Conservation (phyloP, 1,140 invertebrate genomes). For the Dinoponera quadriceps region DNA sequence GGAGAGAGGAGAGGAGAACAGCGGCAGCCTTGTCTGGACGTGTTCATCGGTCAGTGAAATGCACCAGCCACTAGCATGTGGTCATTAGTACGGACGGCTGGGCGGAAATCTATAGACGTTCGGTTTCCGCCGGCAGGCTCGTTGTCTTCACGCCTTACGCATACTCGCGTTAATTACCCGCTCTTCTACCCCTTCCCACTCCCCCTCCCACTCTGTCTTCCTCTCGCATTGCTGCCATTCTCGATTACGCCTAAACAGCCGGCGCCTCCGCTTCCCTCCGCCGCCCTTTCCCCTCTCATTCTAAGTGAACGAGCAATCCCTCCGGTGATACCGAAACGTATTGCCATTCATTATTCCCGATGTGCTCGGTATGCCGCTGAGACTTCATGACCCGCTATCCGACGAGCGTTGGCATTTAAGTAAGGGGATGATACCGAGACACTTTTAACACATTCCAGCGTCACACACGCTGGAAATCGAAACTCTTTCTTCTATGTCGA, state of each 20-base stretch:
- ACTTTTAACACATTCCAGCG: too few relatives aligned
- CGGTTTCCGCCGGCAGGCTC: slow-evolving; percentile 38
- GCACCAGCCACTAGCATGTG: slow-evolving; percentile 57
- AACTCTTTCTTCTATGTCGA: too few relatives aligned
- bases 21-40: slow-evolving; percentile 56
- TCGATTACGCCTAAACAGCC: slow-evolving; percentile 16
- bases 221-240: slow-evolving; percentile 9
- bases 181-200: not conserved
- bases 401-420: too few relatives aligned
- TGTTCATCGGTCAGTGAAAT: slow-evolving; percentile 71
- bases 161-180: slow-evolving; percentile 58
- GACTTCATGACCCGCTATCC: too few relatives aligned
- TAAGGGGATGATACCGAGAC: too few relatives aligned
- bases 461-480: too few relatives aligned
- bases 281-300: too few relatives aligned
- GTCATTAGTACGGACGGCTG: slow-evolving; percentile 67
- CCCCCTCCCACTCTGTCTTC: not conserved
- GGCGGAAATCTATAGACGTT: slow-evolving; percentile 62
- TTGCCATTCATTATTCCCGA: slow-evolving; percentile 17
- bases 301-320: not conserved
- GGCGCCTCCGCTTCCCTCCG: too few relatives aligned
- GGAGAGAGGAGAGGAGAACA: slow-evolving; percentile 21
- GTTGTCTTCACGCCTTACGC: slow-evolving; percentile 66
- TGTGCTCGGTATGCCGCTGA: too few relatives aligned
- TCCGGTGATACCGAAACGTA: slow-evolving; percentile 1